Evolutionary conservation across 2,113 vertebrate genomes (phyloP).

Genomic region (Fulica atra): DNA sequence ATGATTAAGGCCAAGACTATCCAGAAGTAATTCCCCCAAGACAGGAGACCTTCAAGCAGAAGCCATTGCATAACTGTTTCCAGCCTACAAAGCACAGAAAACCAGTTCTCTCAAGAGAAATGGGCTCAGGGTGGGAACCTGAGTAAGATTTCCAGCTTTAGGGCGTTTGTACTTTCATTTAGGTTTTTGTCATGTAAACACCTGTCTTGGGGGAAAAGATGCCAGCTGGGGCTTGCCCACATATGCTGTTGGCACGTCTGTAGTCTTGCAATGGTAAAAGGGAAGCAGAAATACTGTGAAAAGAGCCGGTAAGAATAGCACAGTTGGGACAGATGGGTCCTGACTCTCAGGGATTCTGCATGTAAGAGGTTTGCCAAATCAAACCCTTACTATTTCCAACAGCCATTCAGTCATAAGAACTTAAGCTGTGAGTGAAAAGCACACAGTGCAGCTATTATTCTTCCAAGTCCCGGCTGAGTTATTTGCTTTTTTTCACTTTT

Average conservation of each 20-base stretch:
- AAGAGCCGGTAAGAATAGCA: background rate
- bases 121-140: background rate
- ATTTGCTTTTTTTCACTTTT: conserved; percentile 35
- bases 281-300: background rate
- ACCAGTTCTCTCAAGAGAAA: background rate
- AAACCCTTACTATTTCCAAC: background rate
- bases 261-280: background rate
- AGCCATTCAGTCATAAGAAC: background rate
- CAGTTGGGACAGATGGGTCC: background rate
- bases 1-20: background rate
- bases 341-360: background rate
- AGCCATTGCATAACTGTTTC: background rate
- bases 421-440: conserved; percentile 1
- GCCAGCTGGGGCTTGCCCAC: background rate
- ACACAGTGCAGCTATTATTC: background rate
- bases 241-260: background rate
- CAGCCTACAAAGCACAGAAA: background rate
- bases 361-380: background rate
- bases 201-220: background rate
- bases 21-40: background rate
- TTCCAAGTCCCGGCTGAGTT: background rate
- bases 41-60: background rate
- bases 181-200: background rate
- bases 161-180: background rate
- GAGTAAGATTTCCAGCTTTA: background rate